Base-by-base conservation (phyloP, 2,888 invertebrate species). In the Diarsia mendica region DNA sequence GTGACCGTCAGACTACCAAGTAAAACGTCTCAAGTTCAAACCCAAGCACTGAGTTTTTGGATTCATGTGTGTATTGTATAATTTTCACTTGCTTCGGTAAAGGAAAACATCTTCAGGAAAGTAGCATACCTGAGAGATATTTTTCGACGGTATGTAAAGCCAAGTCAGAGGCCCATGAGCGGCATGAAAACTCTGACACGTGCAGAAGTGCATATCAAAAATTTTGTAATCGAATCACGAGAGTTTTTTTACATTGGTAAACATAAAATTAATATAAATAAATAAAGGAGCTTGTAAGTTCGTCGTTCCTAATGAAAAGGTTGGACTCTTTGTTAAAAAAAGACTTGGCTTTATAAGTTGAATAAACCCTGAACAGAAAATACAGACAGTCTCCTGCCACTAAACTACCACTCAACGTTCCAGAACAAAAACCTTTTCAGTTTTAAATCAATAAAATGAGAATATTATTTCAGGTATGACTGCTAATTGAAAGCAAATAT, bases 401-500 rank as follows among this genome's bases (percentile, higher is more conserved):
- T 28, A 28, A 3, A 51, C 2, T n/a, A 15, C 10, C 28, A 44
- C 28, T 23, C 9, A 33, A 23, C n/a, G 20, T 9, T 0, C 13
- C 4, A 8, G 28, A 68, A 28, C 48, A 44, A 49, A 60, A 46
- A 51, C 23, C 46, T 3, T 51, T 46, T 0, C 33, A 33, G 69
- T 60, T 51, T 60, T 15, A 58, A 51, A 78, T 23, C 28, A 78
- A 51, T 69, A 70, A 23, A 60, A 51, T 46, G 46, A 8, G 3
- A 60, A 71, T 76, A 9, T 70, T 79, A 51, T 79, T 79, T 79
- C 60, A 76, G 13, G 46, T 39, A 46, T 9, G 18, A 15, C 5
- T 23, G 13, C 15, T 60, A 75, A 75, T 75, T 75, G 60, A 68
- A 68, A 78, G 33, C 44, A 69, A 75, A 60, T 33, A 46, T 58